These are phyloP conservation scores for Ginglymostoma cirratum DNA, from an alignment of 2,113 vertebrate species.

Conservation along the genomic window DNA sequence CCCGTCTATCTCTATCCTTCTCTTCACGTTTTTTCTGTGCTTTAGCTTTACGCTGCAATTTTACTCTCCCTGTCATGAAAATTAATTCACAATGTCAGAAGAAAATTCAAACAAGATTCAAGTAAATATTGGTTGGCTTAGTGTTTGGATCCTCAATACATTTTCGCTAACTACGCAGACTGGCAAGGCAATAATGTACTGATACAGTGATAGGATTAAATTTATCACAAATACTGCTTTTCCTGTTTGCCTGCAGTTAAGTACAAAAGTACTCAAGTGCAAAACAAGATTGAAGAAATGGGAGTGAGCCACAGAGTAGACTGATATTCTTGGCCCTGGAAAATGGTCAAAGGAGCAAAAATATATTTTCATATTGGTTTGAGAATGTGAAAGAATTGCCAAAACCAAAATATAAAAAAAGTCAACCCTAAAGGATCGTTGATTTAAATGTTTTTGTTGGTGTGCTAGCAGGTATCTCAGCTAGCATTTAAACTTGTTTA, in stretches of 20 bases:
- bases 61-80: constrained; percentile 68
- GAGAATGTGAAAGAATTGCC: no score
- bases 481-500: neutral
- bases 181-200: neutral
- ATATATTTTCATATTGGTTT: neutral
- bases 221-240: neutral
- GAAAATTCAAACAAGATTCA: neutral
- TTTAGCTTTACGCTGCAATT: constrained; percentile 77
- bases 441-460: neutral
- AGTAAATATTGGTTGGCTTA: no score
- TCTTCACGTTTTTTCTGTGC: constrained; percentile 79
- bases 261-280: neutral
- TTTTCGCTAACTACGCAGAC: neutral
- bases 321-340: neutral
- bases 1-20: constrained; percentile 79
- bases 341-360: neutral
- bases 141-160: neutral
- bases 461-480: neutral
- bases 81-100: constrained; percentile 5
- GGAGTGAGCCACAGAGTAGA: neutral
- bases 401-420: no score
- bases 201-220: no score
- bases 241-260: neutral
- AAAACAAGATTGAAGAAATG: neutral
- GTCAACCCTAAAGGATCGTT: no score